phyloP scores from a whole-genome alignment of 2,113 vertebrate species.

The Lophura nycthemera region DNA sequence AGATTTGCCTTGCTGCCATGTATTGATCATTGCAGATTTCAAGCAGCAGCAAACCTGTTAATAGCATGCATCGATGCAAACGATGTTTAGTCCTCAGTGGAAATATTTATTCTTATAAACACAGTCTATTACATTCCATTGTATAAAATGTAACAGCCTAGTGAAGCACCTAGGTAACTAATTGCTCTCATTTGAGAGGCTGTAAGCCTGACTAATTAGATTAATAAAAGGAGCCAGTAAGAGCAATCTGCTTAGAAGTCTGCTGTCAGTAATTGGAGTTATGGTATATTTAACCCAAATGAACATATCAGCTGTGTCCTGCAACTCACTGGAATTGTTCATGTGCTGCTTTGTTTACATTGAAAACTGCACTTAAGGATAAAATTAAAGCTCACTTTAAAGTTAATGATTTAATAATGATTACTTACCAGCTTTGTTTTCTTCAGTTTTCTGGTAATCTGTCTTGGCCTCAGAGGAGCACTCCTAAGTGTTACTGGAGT shows the following conservation, averaged over 20 bases:
- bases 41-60: background rate
- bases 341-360: constrained; percentile 73
- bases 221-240: background rate
- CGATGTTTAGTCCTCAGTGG: background rate
- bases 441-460: background rate
- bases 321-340: constrained; percentile 39
- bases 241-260: background rate
- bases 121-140: background rate
- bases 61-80: background rate
- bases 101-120: background rate
- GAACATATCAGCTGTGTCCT: constrained; percentile 8
- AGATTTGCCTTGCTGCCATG: constrained; percentile 33
- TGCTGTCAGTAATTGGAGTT: background rate
- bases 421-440: background rate
- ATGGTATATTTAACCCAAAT: background rate
- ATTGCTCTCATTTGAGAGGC: background rate
- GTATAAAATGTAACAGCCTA: background rate
- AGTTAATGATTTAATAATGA: background rate
- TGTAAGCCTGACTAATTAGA: background rate
- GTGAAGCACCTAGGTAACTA: background rate
- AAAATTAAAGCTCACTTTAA: constrained; percentile 72
- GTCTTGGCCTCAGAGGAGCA: background rate
- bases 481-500: background rate
- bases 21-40: fast-evolving
- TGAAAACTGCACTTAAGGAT: constrained; percentile 66